Base-by-base conservation (phyloP, 2,888 invertebrate species). In the Craniophora ligustri region DNA sequence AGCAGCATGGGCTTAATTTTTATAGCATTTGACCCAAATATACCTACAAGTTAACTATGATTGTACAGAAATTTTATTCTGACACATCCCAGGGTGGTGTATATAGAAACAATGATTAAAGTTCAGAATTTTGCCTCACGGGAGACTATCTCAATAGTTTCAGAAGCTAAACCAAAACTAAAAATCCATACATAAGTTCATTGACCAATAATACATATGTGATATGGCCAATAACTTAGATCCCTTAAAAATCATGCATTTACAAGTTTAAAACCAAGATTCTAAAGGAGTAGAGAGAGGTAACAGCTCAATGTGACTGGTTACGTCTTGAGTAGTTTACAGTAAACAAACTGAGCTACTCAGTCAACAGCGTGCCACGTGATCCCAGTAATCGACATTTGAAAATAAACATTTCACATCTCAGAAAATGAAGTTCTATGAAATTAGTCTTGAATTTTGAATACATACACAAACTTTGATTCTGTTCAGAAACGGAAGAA, bases 361-460 rank as follows among this genome's bases (percentile, higher is more conserved):
- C 91, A 82, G 75, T 92, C 91, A 85, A 81, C 88, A 79, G 71
- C 68, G 73, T 68, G 48, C 71, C 85, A 84, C 84, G 83, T 84
- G 87, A 86, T 82, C 78, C 78, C 77, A 77, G 82, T 79, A 84
- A 84, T 86, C 82, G 91, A 89, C 91, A 86, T 82, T 76, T 79
- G 75, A 88, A 91, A 92, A 91, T 91, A 92, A 92, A 92, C 92
- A 89, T 73, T 67, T 64, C 48, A 58, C 65, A 67, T 78, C 73
- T 75, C 64, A 78, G 72, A 76, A 76, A 79, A 78, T 82, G 76
- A 81, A 75, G 79, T 89, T 88, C 86, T 85, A 79, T 87, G 88
- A 88, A 86, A 75, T 81, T 65, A 63, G 72, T 83, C 78, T 80
- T 77, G 79, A 78, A 26, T 26, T 81, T 79, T 85, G 75, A 74